Evolutionary conservation across 1,140 invertebrate genomes (phyloP), one percentile per base, ranked within the genome.

Genomic region (Agrypnia vestita): DNA sequence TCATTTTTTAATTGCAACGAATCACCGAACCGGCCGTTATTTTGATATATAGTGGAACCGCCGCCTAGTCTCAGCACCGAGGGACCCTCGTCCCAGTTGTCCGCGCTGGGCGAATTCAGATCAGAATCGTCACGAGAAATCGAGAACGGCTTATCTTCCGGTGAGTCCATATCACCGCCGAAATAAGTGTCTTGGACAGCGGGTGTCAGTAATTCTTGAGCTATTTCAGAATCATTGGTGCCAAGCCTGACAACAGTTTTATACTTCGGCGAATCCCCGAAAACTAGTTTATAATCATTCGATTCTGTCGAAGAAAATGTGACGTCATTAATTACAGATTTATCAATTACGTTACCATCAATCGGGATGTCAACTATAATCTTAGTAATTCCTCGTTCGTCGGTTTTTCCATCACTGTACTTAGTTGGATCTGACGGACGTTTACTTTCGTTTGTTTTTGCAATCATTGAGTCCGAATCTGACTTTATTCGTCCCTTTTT

Each of bases 41-140:
- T 64, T 19, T n/a, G 46, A 6, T 49, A 11, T 55, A 21, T 11
- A 17, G 17, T 21, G 21, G 59, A 59, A 10, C 56, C 74, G 3
- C 76, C 64, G 25, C 59, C 76, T 12, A 78, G 64, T 46, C 62
- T 6, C 49, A 78, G 47, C 17, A 56, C 67, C 1, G 76, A 78
- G n/a, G 76, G 35, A n/a, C 62, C 76, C 11, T 78, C 76, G 11
- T 53, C 53, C 74, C 19, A 76, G n/a, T 13, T 21, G 17, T 76
- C 55, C 10, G 53, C 59, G 0, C 17, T 55, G 13, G 17, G 10
- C n/a, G 7, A 51, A 47, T 17, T 19, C 6, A 47, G 17, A 71
- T 17, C 46, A 13, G 44, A 15, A 56, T 25, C 73, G 8, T 75
- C 73, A 8, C 15, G 21, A 43, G 21, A 47, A 15, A 25, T 51